These are phyloP conservation scores for Lepidostoma basale DNA, from an alignment of 1,140 invertebrate genomes.

Conservation along the genomic window DNA sequence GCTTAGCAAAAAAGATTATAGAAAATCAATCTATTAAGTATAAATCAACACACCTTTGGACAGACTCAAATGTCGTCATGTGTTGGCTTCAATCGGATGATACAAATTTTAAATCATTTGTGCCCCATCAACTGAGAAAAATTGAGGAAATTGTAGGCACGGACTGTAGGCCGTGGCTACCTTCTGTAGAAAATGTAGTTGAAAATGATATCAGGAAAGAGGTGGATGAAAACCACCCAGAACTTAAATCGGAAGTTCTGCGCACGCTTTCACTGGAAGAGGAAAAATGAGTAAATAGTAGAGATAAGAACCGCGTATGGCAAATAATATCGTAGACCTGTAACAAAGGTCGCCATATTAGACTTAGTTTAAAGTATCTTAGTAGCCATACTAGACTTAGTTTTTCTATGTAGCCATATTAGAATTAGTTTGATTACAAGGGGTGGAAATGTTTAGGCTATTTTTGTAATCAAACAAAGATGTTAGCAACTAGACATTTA, in stretches of 20 bases:
- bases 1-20: background rate
- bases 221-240: background rate
- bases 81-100: background rate
- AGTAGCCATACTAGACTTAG: too few relatives aligned
- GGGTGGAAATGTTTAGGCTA: too few relatives aligned
- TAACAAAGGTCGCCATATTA: background rate
- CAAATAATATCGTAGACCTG: background rate
- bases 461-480: too few relatives aligned
- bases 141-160: background rate
- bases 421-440: too few relatives aligned
- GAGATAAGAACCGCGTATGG: background rate
- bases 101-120: background rate
- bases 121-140: background rate
- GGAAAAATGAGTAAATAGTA: background rate
- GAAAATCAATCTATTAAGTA: background rate
- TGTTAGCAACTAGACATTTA: too few relatives aligned
- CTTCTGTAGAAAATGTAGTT: background rate
- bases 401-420: too few relatives aligned
- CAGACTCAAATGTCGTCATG: background rate
- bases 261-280: background rate
- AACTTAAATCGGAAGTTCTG: background rate
- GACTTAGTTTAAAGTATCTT: too few relatives aligned
- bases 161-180: background rate
- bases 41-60: background rate
- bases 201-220: background rate